Conservation (phyloP, 2,888 invertebrate species). For the Trachelus stipa region DNA sequence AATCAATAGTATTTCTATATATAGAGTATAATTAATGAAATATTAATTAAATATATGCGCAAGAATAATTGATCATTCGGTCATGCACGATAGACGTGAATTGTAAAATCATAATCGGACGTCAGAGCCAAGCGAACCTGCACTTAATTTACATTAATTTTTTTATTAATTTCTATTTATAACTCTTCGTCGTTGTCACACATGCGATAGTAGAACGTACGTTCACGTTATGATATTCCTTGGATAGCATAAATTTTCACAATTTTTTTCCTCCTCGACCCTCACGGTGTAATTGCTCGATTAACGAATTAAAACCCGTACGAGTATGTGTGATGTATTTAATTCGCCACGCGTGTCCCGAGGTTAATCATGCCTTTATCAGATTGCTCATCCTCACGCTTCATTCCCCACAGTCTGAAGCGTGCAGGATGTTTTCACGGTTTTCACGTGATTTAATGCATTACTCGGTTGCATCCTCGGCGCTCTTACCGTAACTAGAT, state of each 20-base stretch:
- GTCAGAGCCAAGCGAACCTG: slow-evolving; percentile 3
- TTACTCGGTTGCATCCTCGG: neutral
- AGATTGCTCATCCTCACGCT: slow-evolving; percentile 27
- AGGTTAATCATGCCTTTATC: slow-evolving; percentile 46
- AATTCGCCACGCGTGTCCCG: slow-evolving; percentile 48
- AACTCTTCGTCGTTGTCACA: neutral
- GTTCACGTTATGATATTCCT: neutral
- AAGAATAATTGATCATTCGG: neutral
- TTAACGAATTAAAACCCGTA: slow-evolving; percentile 39
- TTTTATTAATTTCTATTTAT: neutral
- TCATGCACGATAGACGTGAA: slow-evolving; percentile 3
- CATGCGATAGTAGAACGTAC: neutral
- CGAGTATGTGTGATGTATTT: neutral
- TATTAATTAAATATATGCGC: slow-evolving; percentile 52
- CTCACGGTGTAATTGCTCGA: slow-evolving; percentile 39
- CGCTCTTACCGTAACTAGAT: neutral
- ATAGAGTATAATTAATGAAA: slow-evolving; percentile 50
- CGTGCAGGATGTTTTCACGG: neutral
- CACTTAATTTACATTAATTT: neutral
- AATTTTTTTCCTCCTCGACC: neutral
- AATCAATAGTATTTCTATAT: neutral
- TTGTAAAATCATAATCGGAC: slow-evolving; percentile 25
- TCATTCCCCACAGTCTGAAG: neutral
- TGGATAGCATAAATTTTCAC: neutral
- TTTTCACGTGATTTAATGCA: neutral